Evolutionary conservation across 2,888 invertebrate species (phyloP), one percentile per base, ranked within the genome.

Genomic region (Callosobruchus maculatus): DNA sequence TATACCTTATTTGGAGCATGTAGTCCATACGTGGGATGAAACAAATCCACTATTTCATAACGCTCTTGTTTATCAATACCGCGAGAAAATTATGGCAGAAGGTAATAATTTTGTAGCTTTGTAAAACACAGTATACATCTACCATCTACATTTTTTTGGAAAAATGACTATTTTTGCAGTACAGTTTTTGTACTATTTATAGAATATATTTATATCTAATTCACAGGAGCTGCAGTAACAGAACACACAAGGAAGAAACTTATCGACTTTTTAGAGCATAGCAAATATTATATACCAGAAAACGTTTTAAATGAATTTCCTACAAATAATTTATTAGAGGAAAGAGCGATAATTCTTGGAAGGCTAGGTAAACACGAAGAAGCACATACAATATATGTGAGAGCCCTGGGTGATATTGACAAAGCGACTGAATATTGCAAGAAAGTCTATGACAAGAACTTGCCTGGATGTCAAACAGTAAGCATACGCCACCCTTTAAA

Each of bases 1-100:
- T 0, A 95, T 98, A 82, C 95, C 96, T 0, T 99, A 99, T 85
- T 88, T 99, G 89, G 98, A 99, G 85, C 98, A 99, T 85, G 92
- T 99, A 0, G 95, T 99, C 30, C 91, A 94, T 77, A 91, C 91
- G 1, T 98, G 98, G 97, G 91, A 93, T 77, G 99, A 99, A 80
- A 90, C 90, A 0, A 95, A 93, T 83, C 90, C 95, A 0, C 85
- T 94, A 71, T 95, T 97, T 82, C 99, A 99, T 86, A 97, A 99
- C 84, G 93, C 94, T 1, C 88, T 99, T 71, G 92, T 97, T 2
- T 94, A 95, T 83, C 94, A 96, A 85, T 97, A 98, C 82, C 91
- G 95, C 77, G 95, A 96, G 80, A 93, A 93, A 81, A 89, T 83
- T 13, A 72, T 82, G 0, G 87, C 86, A 5, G 88, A 89, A 73